phyloP scores from a whole-genome alignment of 2,888 invertebrate genomes.

The Epinotia ramella region DNA sequence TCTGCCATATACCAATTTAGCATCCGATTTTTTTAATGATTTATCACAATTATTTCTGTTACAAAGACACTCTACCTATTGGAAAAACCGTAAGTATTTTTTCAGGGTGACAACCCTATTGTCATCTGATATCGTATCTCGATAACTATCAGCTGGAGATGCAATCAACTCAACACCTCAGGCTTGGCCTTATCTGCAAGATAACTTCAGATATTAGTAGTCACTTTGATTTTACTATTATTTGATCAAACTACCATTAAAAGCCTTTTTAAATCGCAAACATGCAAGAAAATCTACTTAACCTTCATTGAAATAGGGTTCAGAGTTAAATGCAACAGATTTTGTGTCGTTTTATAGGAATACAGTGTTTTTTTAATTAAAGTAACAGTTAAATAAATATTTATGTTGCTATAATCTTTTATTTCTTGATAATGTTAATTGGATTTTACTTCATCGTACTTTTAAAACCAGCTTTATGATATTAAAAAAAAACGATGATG shows the following conservation, averaged over 20 bases:
- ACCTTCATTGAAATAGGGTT: neutral
- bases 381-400: constrained; percentile 38
- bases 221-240: constrained; percentile 44
- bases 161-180: constrained; percentile 55
- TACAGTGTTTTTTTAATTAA: constrained; percentile 18
- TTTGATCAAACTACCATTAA: constrained; percentile 37
- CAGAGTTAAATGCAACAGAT: neutral
- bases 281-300: neutral
- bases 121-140: constrained; percentile 56
- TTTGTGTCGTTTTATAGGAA: constrained; percentile 12
- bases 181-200: constrained; percentile 52
- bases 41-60: no score
- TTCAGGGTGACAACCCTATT: constrained; percentile 29
- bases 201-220: constrained; percentile 47
- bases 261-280: neutral
- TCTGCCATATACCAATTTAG: no score
- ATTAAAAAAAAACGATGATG: neutral
- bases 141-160: constrained; percentile 49
- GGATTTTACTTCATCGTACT: constrained; percentile 15
- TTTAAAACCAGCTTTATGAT: neutral
- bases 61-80: no score
- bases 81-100: neutral
- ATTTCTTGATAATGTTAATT: constrained; percentile 18
- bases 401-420: constrained; percentile 36
- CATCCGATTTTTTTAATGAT: no score